Evolutionary conservation across 1,140 invertebrate genomes (phyloP).

Genomic region (Cataglyphis hispanica): DNA sequence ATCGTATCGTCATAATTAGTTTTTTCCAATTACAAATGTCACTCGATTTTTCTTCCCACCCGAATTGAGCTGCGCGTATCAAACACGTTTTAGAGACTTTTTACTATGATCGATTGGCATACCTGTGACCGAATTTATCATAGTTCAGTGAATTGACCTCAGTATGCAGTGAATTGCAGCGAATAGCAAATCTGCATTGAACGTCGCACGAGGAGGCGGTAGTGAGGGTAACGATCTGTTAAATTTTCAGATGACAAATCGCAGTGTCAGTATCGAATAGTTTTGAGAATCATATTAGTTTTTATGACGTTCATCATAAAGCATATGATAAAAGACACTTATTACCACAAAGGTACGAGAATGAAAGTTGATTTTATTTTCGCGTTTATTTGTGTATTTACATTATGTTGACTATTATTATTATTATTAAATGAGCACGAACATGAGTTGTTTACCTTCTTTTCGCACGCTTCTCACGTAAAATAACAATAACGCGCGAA

Average conservation of each 20-base stretch:
- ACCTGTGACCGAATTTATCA: constrained; percentile 61
- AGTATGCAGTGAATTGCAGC: constrained; percentile 45
- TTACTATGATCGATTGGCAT: constrained; percentile 55
- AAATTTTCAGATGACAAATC: constrained; percentile 50
- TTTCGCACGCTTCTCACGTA: background rate
- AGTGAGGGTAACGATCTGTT: background rate
- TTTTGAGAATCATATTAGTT: background rate
- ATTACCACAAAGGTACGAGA: background rate
- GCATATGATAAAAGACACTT: background rate
- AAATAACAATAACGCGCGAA: background rate
- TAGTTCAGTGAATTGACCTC: constrained; percentile 66
- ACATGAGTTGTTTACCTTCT: background rate
- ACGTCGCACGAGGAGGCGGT: constrained; percentile 6
- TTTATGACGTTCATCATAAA: background rate
- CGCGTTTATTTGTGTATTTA: background rate
- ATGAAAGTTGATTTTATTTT: background rate
- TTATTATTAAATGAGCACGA: background rate
- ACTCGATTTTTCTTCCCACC: too few relatives aligned
- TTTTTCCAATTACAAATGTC: background rate
- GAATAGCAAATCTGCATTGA: background rate
- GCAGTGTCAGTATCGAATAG: background rate
- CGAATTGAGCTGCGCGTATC: background rate
- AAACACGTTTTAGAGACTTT: constrained; percentile 21
- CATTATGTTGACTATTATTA: background rate
- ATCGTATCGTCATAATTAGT: background rate